phyloP scores from a whole-genome alignment of 2,888 invertebrate species.

The Aphidius colemani region DNA sequence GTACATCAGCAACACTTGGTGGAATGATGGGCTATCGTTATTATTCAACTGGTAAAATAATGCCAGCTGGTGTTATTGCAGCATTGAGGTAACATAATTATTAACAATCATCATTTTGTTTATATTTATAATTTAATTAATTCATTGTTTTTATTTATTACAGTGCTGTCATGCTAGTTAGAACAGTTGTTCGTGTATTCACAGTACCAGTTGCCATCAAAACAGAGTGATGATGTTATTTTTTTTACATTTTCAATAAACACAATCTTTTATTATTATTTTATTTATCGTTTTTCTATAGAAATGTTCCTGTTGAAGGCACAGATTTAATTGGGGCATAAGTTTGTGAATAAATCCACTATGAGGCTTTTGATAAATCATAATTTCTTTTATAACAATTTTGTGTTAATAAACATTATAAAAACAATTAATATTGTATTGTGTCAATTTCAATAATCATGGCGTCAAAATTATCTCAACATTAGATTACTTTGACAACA shows the following conservation, averaged over 20 bases:
- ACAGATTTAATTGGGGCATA: no score
- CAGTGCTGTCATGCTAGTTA: constrained; percentile 56
- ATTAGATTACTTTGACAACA: neutral
- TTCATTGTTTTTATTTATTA: constrained; percentile 33
- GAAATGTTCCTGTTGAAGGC: no score
- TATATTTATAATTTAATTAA: no score
- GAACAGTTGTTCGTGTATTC: constrained; percentile 38
- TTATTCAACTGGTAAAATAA: constrained; percentile 84
- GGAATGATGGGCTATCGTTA: constrained; percentile 88
- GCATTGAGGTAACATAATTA: constrained; percentile 57
- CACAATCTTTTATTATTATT: neutral
- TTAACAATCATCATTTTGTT: constrained; percentile 5
- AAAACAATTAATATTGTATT: neutral
- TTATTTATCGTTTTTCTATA: neutral
- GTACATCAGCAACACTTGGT: constrained; percentile 78
- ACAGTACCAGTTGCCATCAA: constrained; percentile 24
- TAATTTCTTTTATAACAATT: constrained; percentile 1
- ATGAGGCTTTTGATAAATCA: neutral
- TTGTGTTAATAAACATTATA: neutral
- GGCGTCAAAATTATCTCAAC: neutral
- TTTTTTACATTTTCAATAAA: constrained; percentile 1
- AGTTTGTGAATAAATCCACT: no score
- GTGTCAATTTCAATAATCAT: neutral
- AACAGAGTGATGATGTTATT: constrained; percentile 15
- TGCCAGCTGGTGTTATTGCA: constrained; percentile 90